These are phyloP conservation scores for Leptinotarsa peninsularis DNA, from an alignment of 2,888 invertebrate species.

Conservation along the genomic window DNA sequence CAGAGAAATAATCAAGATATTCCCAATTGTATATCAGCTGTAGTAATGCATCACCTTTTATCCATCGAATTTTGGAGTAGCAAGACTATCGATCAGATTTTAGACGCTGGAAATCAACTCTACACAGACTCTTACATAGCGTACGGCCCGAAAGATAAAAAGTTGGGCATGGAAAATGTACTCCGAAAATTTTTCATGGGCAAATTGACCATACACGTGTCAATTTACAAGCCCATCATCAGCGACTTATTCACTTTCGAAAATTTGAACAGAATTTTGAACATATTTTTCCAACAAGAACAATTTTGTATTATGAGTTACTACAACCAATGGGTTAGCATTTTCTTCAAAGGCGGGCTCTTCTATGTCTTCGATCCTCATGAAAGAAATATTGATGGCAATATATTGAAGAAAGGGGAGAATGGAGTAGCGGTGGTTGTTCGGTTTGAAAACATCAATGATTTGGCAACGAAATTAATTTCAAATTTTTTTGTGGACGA, in stretches of 20 bases:
- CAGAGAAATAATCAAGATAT: conserved; percentile 67
- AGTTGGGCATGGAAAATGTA: conserved; percentile 60
- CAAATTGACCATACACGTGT: conserved; percentile 63
- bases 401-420: conserved; percentile 33
- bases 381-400: conserved; percentile 69
- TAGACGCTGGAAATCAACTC: conserved; percentile 71
- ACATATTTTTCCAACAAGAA: conserved; percentile 72
- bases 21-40: conserved; percentile 69
- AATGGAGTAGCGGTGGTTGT: conserved; percentile 52
- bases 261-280: conserved; percentile 62
- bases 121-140: conserved; percentile 73
- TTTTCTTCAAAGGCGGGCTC: conserved; percentile 68
- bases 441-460: conserved; percentile 48
- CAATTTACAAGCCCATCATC: conserved; percentile 58
- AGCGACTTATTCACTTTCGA: conserved; percentile 49
- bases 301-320: conserved; percentile 70
- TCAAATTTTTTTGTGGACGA: conserved; percentile 49
- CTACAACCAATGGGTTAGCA: conserved; percentile 68
- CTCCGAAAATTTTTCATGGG: conserved; percentile 71
- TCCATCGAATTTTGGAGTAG: conserved; percentile 70
- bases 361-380: conserved; percentile 75
- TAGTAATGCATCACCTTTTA: conserved; percentile 68
- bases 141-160: conserved; percentile 67
- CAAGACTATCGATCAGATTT: conserved; percentile 69
- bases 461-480: conserved; percentile 48